Evolutionary conservation across 30 jellyfish, hydroid and myxozoan species (phyloP).

Genomic region (Sanderia malayensis): DNA sequence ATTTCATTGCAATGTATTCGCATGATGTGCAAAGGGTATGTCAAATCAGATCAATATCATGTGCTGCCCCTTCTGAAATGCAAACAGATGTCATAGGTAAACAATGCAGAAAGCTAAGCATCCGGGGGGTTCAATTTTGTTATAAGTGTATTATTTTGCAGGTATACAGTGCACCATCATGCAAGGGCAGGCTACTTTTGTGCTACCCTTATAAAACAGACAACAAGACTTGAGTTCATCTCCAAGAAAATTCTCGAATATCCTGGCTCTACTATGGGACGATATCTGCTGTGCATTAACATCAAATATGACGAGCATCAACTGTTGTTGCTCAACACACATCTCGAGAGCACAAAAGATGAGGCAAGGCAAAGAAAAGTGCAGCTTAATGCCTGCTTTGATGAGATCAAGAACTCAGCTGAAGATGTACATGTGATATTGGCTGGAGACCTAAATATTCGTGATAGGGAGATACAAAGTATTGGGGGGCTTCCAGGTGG

Average conservation of each 20-base stretch:
- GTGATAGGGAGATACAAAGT: conserved; percentile 59
- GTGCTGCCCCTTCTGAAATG: too few species aligned
- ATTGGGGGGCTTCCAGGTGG: conserved; percentile 58
- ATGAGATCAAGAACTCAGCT: conserved; percentile 20
- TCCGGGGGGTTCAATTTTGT: too few species aligned
- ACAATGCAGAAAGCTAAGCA: too few species aligned
- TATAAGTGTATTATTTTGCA: too few species aligned
- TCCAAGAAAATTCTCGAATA: conserved; percentile 12
- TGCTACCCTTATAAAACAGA: conserved; percentile 25
- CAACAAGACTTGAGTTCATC: neutral
- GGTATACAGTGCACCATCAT: conserved; percentile 31
- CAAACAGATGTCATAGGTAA: too few species aligned
- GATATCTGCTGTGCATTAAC: conserved; percentile 48
- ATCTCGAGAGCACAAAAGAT: conserved; percentile 67
- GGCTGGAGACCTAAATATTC: conserved; percentile 83
- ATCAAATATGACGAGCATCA: conserved; percentile 28
- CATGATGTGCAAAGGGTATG: conserved; percentile 63
- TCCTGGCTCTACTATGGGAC: conserved; percentile 61
- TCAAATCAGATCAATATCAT: too few species aligned
- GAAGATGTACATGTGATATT: conserved; percentile 41
- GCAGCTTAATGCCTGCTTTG: conserved; percentile 61
- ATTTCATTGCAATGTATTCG: conserved; percentile 13
- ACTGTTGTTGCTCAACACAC: conserved; percentile 64
- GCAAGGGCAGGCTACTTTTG: conserved; percentile 20
- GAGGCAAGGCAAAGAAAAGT: neutral